These are phyloP conservation scores for Dicyrtoma fusca DNA, from an alignment of 2,888 invertebrate species.

Conservation along the genomic window DNA sequence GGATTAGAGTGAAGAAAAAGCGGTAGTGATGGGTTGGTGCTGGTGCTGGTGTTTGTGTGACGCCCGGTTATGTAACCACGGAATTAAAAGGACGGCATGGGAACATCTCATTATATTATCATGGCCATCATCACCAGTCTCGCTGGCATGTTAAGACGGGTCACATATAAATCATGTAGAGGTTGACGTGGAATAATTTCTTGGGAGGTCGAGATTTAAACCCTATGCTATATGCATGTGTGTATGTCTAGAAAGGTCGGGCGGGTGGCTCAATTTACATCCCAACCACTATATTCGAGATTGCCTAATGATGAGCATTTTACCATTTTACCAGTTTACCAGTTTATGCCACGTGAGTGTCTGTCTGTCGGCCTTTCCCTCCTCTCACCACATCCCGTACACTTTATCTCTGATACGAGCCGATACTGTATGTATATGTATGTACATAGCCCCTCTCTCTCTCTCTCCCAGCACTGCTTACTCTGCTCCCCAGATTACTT, in stretches of 20 bases:
- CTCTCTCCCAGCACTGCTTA: background rate
- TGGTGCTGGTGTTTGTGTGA: no score
- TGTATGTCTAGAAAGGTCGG: no score
- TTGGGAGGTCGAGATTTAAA: slow-evolving; percentile 26
- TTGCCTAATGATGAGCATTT: no score
- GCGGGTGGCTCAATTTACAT: background rate
- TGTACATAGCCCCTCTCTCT: background rate
- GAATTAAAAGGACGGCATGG: no score
- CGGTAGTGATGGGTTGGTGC: no score
- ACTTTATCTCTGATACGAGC: background rate
- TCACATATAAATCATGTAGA: slow-evolving; percentile 28
- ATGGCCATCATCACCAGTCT: slow-evolving; percentile 13
- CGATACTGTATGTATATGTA: background rate
- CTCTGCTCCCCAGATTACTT: no score
- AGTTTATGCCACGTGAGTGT: no score
- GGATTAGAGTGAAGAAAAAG: no score
- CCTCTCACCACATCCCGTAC: background rate
- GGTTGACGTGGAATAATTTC: slow-evolving; percentile 35
- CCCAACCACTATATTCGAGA: background rate
- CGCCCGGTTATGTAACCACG: no score
- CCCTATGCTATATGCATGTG: background rate
- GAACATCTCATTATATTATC: slow-evolving; percentile 7
- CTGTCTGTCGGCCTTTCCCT: no score
- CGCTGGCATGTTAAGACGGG: slow-evolving; percentile 12
- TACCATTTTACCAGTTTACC: no score